Conservation (phyloP, 2,888 invertebrate genomes). For the Caenorhabditis angaria region DNA sequence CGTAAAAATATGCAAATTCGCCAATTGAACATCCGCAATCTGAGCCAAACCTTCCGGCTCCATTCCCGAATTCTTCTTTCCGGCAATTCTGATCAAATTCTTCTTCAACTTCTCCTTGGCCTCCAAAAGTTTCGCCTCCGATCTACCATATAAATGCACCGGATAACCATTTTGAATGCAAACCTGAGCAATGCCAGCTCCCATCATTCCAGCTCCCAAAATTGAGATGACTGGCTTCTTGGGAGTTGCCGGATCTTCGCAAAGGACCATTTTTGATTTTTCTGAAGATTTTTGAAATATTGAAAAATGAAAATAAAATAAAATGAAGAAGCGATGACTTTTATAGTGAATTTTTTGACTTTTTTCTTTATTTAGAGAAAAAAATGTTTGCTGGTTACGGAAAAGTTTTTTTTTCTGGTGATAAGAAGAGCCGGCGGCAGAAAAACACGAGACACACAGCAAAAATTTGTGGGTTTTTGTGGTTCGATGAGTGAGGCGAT, state of each 20-base stretch:
- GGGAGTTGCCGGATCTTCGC: neutral
- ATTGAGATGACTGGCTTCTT: constrained; percentile 51
- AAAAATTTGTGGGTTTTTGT: too few relatives aligned
- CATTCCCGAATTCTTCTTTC: constrained; percentile 34
- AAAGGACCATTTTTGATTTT: constrained; percentile 10
- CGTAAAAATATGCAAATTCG: constrained; percentile 47
- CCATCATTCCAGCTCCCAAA: constrained; percentile 70
- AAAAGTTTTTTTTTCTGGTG: too few relatives aligned
- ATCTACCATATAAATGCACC: constrained; percentile 84
- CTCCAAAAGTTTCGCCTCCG: constrained; percentile 80
- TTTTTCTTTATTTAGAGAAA: too few relatives aligned
- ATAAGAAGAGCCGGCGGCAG: too few relatives aligned
- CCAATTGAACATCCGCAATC: constrained; percentile 30
- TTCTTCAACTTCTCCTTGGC: constrained; percentile 75
- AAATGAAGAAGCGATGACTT: neutral
- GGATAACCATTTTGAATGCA: constrained; percentile 85
- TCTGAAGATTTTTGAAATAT: constrained; percentile 7
- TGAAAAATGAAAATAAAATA: constrained; percentile 14
- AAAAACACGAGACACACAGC: too few relatives aligned
- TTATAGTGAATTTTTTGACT: constrained; percentile 16
- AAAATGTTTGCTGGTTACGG: too few relatives aligned
- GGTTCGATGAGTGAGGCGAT: too few relatives aligned
- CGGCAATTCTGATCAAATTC: constrained; percentile 36
- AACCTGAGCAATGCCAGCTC: constrained; percentile 68
- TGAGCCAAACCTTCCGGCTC: constrained; percentile 35